Base-by-base conservation (phyloP, 92 coral and sea anemone genomes). In the Umimayanthus kanabou region DNA sequence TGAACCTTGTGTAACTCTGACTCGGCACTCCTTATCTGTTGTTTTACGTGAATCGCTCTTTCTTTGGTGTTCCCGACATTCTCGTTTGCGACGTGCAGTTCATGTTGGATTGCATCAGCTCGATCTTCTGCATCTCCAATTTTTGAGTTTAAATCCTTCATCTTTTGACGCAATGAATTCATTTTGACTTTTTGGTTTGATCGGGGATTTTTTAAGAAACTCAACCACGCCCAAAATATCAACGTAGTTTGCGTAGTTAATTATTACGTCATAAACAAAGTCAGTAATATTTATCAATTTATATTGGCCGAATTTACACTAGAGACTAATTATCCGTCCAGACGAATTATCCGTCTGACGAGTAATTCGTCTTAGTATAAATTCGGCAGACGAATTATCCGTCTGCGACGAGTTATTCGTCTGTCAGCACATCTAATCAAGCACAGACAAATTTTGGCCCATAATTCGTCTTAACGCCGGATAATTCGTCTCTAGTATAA, bases 91-190 rank as follows among this genome's bases (percentile, higher is more conserved):
- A 8, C 53, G 15, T n/a, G 78, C 16, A 83, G 40, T 20, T 83
- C 25, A 1, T 71, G 26, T 45, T 70, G 13, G 6, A 70, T 83
- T 50, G 23, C 87, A 13, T 16, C n/a, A 22, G 37, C 87, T 23
- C 77, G 40, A 1, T 28, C 55, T 28, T 83, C 87, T 9, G 78
- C 78, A 43, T 83, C 78, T 2, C 37, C 77, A 14, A 83, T 77
- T 37, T 83, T 45, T 10, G 28, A 5, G 13, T 45, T 45, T 14
- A 83, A 69, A 70, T 83, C 87, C 29, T 47, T 70, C 22, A 83
- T 43, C 64, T 70, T 83, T 45, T 83, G 43, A 47, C 87, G 87
- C 87, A 83, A 45, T 30, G 87, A 53, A 47, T 83, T 83, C 87
- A 83, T 83, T 80, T 55, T 57, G 69, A 61, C 26, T 20, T 13